phyloP scores from a whole-genome alignment of 2,888 invertebrate species.

The Cenopis cana region DNA sequence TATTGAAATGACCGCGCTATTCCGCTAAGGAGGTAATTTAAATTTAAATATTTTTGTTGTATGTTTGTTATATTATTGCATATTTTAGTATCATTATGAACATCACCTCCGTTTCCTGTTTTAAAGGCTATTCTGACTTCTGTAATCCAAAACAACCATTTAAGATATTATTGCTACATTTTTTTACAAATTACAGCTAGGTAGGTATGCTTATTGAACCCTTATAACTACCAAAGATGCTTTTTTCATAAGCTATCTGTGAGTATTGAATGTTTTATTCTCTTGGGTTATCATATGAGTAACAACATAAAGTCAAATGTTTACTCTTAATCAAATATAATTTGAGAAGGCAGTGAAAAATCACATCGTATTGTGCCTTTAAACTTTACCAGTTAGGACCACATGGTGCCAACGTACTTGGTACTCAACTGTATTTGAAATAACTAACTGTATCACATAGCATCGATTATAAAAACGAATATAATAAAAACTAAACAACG shows the following conservation, averaged over 20 bases:
- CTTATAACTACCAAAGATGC: too few relatives aligned
- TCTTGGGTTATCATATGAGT: background rate
- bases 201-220: too few relatives aligned
- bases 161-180: too few relatives aligned
- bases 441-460: slow-evolving; percentile 51
- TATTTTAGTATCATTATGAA: slow-evolving; percentile 3
- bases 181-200: too few relatives aligned
- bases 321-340: background rate
- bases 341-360: background rate
- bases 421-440: slow-evolving; percentile 43
- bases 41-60: slow-evolving; percentile 42
- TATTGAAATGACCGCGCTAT: slow-evolving; percentile 42
- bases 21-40: slow-evolving; percentile 41
- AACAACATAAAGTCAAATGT: background rate
- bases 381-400: background rate
- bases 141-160: background rate
- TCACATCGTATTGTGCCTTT: background rate
- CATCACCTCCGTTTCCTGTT: background rate
- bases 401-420: slow-evolving; percentile 9
- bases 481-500: slow-evolving; percentile 59
- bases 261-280: background rate
- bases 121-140: background rate
- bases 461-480: slow-evolving; percentile 48
- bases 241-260: too few relatives aligned
- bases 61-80: slow-evolving; percentile 32